phyloP scores from a whole-genome alignment of 2,113 vertebrate genomes.

The Psilopsiagon aymara region DNA sequence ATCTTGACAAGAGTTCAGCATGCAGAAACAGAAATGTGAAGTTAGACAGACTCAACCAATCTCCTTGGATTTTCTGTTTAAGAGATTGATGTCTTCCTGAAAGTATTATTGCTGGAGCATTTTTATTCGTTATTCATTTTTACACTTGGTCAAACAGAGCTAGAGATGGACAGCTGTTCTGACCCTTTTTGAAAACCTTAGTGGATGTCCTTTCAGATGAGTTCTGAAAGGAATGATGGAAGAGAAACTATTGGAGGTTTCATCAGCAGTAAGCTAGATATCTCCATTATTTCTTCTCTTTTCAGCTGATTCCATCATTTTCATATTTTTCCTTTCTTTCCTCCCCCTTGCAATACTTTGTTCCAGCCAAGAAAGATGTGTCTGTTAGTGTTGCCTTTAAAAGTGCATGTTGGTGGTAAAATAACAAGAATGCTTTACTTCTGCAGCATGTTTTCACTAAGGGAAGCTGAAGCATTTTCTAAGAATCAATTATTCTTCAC shows the following conservation, averaged over 20 bases:
- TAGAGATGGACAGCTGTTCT: constrained; percentile 3
- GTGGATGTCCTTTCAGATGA: constrained; percentile 18
- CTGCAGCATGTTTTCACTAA: neutral
- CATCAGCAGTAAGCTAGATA: constrained; percentile 26
- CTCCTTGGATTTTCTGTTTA: neutral
- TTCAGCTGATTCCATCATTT: neutral
- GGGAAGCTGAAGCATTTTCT: neutral
- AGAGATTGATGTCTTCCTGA: neutral
- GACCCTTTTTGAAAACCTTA: neutral
- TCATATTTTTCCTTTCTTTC: neutral
- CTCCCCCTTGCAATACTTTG: neutral
- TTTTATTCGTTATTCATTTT: neutral
- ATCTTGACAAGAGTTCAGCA: neutral
- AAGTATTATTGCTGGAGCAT: neutral
- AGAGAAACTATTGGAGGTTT: constrained; percentile 20
- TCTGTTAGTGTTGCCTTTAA: neutral
- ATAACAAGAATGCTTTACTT: neutral
- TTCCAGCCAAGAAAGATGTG: neutral
- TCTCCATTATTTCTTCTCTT: constrained; percentile 21
- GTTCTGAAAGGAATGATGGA: neutral
- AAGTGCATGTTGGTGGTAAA: neutral
- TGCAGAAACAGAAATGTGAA: neutral
- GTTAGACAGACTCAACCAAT: neutral
- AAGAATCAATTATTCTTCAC: neutral
- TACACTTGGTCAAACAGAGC: constrained; percentile 18